Evolutionary conservation across 2,113 vertebrate genomes (phyloP).

Genomic region (Microcebus lehilahytsara): DNA sequence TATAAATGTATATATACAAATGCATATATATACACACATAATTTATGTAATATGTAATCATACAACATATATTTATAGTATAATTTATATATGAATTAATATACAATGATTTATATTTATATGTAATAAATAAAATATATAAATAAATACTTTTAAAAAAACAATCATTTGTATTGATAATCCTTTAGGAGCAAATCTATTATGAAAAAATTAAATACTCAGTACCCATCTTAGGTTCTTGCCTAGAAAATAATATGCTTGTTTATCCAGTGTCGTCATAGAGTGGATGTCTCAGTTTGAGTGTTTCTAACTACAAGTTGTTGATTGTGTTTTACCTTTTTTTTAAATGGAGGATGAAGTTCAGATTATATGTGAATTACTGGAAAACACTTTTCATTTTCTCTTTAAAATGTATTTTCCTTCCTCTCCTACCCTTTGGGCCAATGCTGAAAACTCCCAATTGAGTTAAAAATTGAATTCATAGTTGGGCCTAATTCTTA

Average conservation of each 20-base stretch:
- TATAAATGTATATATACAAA: background rate
- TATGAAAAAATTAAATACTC: background rate
- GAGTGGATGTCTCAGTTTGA: background rate
- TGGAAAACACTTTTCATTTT: conserved; percentile 3
- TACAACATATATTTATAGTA: background rate
- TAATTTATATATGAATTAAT: background rate
- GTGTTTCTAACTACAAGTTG: background rate
- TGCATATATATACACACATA: background rate
- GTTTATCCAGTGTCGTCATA: background rate
- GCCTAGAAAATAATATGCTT: background rate
- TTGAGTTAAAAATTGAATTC: conserved; percentile 32
- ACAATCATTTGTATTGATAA: background rate
- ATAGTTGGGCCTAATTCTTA: background rate
- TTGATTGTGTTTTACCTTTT: conserved; percentile 26
- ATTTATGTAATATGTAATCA: background rate
- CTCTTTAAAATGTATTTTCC: background rate
- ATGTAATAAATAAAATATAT: background rate
- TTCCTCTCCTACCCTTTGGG: background rate
- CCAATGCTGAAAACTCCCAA: background rate
- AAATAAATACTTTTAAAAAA: background rate
- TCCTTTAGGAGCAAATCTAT: background rate
- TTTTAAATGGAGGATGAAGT: conserved; percentile 7
- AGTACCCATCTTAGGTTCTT: background rate
- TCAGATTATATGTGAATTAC: conserved; percentile 8
- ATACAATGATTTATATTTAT: background rate